These are phyloP conservation scores for Dasypus novemcinctus DNA, from an alignment of 2,113 vertebrate species.

Conservation along the genomic window DNA sequence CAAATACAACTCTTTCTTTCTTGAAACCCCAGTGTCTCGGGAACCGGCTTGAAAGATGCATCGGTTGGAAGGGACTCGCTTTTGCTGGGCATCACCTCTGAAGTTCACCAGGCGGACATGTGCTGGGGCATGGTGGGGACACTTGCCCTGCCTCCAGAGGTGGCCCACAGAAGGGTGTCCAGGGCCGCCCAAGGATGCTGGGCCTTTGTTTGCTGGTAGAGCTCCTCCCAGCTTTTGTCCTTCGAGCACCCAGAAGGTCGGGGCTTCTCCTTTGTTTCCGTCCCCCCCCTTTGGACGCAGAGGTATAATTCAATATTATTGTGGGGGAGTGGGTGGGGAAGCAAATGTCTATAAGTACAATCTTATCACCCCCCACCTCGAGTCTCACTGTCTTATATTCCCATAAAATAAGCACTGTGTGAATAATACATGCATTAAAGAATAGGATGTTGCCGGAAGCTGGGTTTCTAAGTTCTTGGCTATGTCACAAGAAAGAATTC, in stretches of 20 bases:
- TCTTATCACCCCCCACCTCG: neutral
- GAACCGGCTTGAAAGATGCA: too few relatives aligned
- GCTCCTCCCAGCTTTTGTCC: neutral
- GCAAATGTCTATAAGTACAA: conserved; percentile 17
- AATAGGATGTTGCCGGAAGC: neutral
- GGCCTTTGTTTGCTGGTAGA: neutral
- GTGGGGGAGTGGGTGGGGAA: neutral
- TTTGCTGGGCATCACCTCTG: neutral
- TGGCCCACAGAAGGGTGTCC: neutral
- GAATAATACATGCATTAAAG: neutral
- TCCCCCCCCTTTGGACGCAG: neutral
- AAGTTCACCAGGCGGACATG: conserved; percentile 60
- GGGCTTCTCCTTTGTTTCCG: neutral
- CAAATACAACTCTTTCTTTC: too few relatives aligned
- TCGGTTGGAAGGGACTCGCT: too few relatives aligned
- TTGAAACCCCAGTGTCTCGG: too few relatives aligned
- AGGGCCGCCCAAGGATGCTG: neutral
- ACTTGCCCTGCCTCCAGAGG: neutral
- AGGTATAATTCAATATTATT: neutral
- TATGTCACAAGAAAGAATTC: too few relatives aligned
- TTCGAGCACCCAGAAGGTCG: neutral
- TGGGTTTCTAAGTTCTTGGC: too few relatives aligned
- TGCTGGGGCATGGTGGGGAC: conserved; percentile 22
- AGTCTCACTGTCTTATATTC: neutral
- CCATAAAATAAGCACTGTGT: conserved; percentile 24